A percentile compares a stretch with the other conserved stretches of the same genome.
Conservation (phyloP, 1,140 invertebrate genomes). For the Dinoponera quadriceps region DNA sequence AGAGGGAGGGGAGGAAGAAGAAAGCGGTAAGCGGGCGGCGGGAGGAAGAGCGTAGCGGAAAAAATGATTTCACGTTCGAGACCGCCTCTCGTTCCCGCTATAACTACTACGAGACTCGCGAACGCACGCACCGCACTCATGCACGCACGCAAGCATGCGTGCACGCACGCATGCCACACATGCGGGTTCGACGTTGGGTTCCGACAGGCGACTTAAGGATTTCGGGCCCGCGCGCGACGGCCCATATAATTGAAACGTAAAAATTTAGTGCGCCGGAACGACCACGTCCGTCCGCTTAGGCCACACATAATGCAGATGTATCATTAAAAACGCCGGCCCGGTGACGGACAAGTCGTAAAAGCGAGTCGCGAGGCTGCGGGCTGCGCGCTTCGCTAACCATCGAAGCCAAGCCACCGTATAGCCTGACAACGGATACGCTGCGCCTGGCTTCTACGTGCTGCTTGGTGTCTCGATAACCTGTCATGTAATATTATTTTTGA, state of each 20-base stretch:
- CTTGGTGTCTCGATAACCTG: slow-evolving; percentile 35
- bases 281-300: slow-evolving; percentile 61
- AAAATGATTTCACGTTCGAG: slow-evolving; percentile 57
- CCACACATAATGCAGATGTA: slow-evolving; percentile 71
- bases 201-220: slow-evolving; percentile 43
- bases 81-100: slow-evolving; percentile 25
- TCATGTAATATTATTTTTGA: background rate
- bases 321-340: slow-evolving; percentile 69
- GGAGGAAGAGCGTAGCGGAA: slow-evolving; percentile 17
- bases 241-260: slow-evolving; percentile 79
- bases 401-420: slow-evolving; percentile 22
- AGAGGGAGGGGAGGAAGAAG: background rate
- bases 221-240: background rate
- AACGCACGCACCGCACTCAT: background rate
- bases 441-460: background rate
- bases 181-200: background rate
- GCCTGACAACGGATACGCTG: slow-evolving; percentile 7
- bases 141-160: background rate
- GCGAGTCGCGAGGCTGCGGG: slow-evolving; percentile 19
- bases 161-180: background rate
- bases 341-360: slow-evolving; percentile 74
- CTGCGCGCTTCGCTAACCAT: slow-evolving; percentile 1
- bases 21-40: background rate
- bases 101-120: background rate
- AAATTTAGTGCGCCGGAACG: slow-evolving; percentile 70